These are phyloP conservation scores for Pelodiscus sinensis DNA, from an alignment of 2,113 vertebrate genomes.

Conservation along the genomic window DNA sequence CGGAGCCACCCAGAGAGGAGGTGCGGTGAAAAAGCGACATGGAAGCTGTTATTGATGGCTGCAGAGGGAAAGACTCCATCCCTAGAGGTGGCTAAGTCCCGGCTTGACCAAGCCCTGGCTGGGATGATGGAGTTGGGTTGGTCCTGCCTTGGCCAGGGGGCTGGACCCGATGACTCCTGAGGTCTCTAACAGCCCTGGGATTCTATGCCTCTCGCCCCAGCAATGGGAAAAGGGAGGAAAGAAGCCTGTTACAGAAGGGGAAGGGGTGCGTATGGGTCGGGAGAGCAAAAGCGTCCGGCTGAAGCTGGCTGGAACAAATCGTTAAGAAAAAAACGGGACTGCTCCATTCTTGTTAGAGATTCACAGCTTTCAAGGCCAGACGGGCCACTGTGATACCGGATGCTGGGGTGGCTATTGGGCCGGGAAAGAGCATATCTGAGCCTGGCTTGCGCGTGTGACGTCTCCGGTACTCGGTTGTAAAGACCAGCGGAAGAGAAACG, in stretches of 20 bases:
- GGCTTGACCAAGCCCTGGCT: no score
- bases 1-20: not conserved
- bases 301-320: not conserved
- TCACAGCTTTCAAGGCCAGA: not conserved
- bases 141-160: no score
- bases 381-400: not conserved
- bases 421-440: not conserved
- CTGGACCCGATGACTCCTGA: no score
- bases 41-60: not conserved
- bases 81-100: no score
- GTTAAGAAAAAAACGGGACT: not conserved
- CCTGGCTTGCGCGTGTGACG: not conserved
- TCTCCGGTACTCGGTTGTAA: not conserved
- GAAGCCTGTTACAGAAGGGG: not conserved
- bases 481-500: not conserved
- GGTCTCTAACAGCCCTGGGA: no score
- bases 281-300: not conserved
- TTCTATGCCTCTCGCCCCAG: not conserved
- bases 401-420: not conserved
- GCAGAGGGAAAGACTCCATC: not conserved
- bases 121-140: no score
- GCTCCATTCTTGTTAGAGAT: not conserved
- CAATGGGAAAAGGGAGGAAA: not conserved
- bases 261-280: not conserved
- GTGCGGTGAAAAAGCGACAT: not conserved